A percentile compares a stretch with the other conserved stretches of the same genome.
Conservation (phyloP, 2,888 invertebrate species). For the Calephelis perditalis region DNA sequence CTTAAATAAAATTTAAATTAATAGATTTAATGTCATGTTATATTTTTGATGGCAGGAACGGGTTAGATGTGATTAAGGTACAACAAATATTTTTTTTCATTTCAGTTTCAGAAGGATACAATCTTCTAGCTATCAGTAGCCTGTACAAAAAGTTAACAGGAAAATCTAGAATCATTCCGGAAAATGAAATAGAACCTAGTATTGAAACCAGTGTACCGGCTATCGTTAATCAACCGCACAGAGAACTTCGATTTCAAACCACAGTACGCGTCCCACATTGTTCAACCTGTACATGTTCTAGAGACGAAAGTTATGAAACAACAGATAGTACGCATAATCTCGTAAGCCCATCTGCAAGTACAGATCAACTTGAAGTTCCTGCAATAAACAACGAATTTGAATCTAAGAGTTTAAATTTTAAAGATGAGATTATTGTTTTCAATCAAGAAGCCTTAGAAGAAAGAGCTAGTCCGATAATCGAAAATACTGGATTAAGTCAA, state of each 20-base stretch:
- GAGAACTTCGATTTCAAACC: neutral
- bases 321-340: neutral
- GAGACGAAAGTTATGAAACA: neutral
- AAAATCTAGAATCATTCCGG: slow-evolving; percentile 20
- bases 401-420: neutral
- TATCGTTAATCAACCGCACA: neutral
- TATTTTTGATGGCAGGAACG: too few species aligned
- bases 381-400: neutral
- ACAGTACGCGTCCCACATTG: neutral
- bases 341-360: neutral
- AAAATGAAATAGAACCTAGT: neutral
- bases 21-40: too few species aligned
- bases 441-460: neutral
- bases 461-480: neutral
- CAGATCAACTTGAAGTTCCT: neutral
- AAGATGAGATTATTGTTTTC: neutral
- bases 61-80: too few species aligned
- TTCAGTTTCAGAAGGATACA: slow-evolving; percentile 26
- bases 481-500: neutral
- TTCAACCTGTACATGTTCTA: slow-evolving; percentile 1
- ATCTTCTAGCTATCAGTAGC: slow-evolving; percentile 26
- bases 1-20: too few species aligned
- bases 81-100: slow-evolving; percentile 13
- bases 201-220: neutral
- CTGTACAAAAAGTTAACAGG: slow-evolving; percentile 23